Conservation (phyloP, 1,140 invertebrate genomes). For the Diachasma alloeum region DNA sequence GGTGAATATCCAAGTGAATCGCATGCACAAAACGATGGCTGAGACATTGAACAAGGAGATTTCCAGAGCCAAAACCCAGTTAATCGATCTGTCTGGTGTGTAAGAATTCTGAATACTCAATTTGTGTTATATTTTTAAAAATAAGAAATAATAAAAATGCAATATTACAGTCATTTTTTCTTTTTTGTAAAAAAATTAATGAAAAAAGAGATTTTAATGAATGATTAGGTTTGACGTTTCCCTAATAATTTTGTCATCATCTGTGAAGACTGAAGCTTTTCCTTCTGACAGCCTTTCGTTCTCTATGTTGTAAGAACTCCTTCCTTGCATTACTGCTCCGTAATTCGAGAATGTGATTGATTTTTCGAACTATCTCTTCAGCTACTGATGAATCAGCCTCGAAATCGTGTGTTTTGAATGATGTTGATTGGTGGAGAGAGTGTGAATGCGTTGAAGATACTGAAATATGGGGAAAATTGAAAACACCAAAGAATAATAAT, state of each 20-base stretch:
- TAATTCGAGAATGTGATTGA: constrained; percentile 87
- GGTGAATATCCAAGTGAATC: constrained; percentile 30
- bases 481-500: no score
- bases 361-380: constrained; percentile 85
- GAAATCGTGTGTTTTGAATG: constrained; percentile 88
- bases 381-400: constrained; percentile 80
- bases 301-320: constrained; percentile 75
- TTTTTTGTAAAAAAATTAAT: not conserved
- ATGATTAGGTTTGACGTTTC: not conserved
- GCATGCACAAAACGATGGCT: constrained; percentile 38
- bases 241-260: constrained; percentile 51
- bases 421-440: constrained; percentile 63
- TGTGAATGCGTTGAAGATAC: constrained; percentile 54
- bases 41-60: constrained; percentile 37
- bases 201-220: constrained; percentile 13
- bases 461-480: no score
- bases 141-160: constrained; percentile 7
- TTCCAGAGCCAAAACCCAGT: constrained; percentile 23
- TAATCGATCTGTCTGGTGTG: not conserved
- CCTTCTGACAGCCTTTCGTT: constrained; percentile 69
- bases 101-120: not conserved
- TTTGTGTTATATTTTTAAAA: not conserved
- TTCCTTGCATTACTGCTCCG: constrained; percentile 78
- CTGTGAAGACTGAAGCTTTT: constrained; percentile 67
- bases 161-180: not conserved